Evolutionary conservation across 2,888 invertebrate species (phyloP).

Genomic region (Dromius quadrimaculatus): DNA sequence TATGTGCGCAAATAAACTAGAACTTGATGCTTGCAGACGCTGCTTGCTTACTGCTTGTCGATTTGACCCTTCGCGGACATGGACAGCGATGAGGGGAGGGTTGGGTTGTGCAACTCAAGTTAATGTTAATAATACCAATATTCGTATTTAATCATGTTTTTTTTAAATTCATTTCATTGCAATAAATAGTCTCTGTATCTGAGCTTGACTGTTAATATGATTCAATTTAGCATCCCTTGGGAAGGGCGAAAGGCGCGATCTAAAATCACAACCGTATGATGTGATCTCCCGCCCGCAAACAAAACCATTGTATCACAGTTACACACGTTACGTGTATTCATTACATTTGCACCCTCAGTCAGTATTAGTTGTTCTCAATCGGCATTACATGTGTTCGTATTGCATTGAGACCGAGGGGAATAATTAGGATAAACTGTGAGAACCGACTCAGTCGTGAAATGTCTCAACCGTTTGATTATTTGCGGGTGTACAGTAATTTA

Average conservation of each 20-base stretch:
- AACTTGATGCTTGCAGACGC: constrained; percentile 32
- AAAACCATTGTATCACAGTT: constrained; percentile 43
- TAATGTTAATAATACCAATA: too few relatives aligned
- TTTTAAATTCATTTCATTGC: too few relatives aligned
- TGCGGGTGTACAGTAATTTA: constrained; percentile 3
- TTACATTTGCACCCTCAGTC: constrained; percentile 31
- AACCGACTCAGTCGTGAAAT: constrained; percentile 30
- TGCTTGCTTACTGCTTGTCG: constrained; percentile 2
- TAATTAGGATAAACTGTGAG: constrained; percentile 45
- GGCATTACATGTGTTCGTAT: constrained; percentile 43
- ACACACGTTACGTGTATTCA: constrained; percentile 41
- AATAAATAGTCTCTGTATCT: too few relatives aligned
- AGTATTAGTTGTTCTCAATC: constrained; percentile 24
- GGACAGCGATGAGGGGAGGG: too few relatives aligned
- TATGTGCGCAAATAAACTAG: constrained; percentile 41
- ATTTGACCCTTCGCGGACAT: neutral
- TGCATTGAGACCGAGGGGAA: constrained; percentile 8
- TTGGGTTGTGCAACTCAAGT: too few relatives aligned
- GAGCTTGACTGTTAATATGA: constrained; percentile 16
- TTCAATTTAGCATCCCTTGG: constrained; percentile 19
- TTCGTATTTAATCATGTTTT: too few relatives aligned
- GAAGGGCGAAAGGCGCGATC: neutral
- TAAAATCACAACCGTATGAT: constrained; percentile 28
- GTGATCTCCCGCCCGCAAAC: constrained; percentile 44
- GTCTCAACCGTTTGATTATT: constrained; percentile 12